Evolutionary conservation across 2,888 invertebrate species (phyloP), one percentile per base, ranked within the genome.

Genomic region (Hylaea fasciaria): DNA sequence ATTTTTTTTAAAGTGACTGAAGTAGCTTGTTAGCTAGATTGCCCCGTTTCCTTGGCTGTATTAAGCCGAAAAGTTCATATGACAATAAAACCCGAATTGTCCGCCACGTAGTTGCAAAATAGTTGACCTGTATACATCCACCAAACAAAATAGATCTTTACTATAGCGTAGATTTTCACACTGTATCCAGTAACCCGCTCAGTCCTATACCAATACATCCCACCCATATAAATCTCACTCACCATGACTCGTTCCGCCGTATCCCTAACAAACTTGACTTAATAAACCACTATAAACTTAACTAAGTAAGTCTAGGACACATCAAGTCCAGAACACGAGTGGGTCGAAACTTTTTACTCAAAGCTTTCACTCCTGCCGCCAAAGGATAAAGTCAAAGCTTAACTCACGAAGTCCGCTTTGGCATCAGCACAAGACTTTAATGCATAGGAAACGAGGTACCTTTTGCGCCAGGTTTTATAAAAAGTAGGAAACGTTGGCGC

Each of bases 401-500:
- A 53, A 66, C 57, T 61, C 60, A 49, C 57, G 64, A 57, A 54
- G 63, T 62, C 45, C 59, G 51, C 28, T 48, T 74, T 51, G 61
- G 64, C 50, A 53, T 57, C 53, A 14, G 50, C 55, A 44, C 47
- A 51, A 48, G 65, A 60, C 56, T 69, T 58, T 65, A 77, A 71
- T 77, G 74, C 62, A 75, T 70, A 72, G 64, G 57, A 65, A 66
- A 71, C 46, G 57, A 69, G 58, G 43, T 57, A 53, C 54, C 59
- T 47, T 57, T 64, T 17, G 45, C 61, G 54, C 64, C 53, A 41
- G 62, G 60, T 43, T 72, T 78, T 83, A 78, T 82, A 81, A 83
- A 81, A 82, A 71, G 69, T 70, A 65, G 41, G 53, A 53, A 46
- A 52, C 47, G 62, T 32, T 53, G 47, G 41, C 45, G 51, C 51